Evolutionary conservation across 2,113 vertebrate species (phyloP).

Genomic region (Mystacornis crossleyi): DNA sequence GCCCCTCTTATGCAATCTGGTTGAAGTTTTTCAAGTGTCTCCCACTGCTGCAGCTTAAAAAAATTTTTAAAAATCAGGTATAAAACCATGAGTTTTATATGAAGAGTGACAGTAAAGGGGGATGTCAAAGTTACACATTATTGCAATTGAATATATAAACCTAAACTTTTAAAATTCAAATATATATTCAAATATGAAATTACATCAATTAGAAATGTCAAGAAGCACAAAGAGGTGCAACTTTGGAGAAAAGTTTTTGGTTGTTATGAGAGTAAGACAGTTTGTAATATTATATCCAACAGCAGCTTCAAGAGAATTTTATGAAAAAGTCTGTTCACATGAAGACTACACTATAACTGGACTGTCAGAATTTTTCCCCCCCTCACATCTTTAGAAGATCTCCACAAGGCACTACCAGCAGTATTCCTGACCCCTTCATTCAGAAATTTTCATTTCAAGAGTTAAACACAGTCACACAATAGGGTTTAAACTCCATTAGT

Average conservation of each 20-base stretch:
- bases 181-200: neutral
- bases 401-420: neutral
- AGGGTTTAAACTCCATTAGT: neutral
- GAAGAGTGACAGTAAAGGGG: neutral
- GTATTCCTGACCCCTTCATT: neutral
- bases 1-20: neutral
- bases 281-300: neutral
- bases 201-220: neutral
- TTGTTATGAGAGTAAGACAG: neutral
- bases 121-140: neutral
- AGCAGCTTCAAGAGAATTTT: neutral
- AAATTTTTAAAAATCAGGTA: neutral
- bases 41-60: neutral
- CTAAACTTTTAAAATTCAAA: neutral
- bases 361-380: neutral
- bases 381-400: neutral
- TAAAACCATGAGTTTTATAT: neutral
- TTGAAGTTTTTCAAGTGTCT: neutral
- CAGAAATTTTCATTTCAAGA: neutral
- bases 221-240: neutral
- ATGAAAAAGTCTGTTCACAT: neutral
- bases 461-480: neutral
- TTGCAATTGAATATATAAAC: neutral
- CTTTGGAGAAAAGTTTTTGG: neutral
- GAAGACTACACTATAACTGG: neutral